Evolutionary conservation across 2,113 vertebrate species (phyloP), one percentile per base, ranked within the genome.

Genomic region (Lynx canadensis): DNA sequence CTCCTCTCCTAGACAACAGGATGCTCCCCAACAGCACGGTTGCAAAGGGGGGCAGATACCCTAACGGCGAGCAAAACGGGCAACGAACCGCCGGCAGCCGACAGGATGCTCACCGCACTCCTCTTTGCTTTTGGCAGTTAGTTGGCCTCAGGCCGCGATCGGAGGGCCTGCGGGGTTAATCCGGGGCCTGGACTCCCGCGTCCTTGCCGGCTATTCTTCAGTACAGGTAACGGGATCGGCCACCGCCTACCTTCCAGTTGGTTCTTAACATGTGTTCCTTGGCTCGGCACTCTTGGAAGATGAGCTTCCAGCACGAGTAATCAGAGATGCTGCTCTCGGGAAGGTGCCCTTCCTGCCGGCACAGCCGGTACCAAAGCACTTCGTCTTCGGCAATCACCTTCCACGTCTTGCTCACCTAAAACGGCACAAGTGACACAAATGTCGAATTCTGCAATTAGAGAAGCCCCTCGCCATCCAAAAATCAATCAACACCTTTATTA

Each of bases 341-440:
- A 11, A 99, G 98, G 97, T 99, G 99, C 0, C 99, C 99, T 97
- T 99, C 99, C 98, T 98, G 98, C 52, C 98, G 98, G 98, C 99
- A 99, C 98, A 99, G 90, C 79, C 94, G 96, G 98, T 99, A 99
- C 99, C 99, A 99, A 97, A 99, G 97, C 89, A 99, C 99, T 33
- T 99, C 98, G 4, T 99, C 99, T 97, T 99, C 99, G 3, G 99
- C 99, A 52, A 99, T 99, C 71, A 99, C 97, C 91, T 99, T 99
- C 99, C 99, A 99, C 0, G 99, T 98, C 98, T 98, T 99, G 99
- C 99, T 99, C 98, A 99, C 99, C 99, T 99, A 98, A 68, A 98
- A 98, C 96, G 97, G 92, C 92, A 78, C n/a, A 80, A 92, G 97
- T 83, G 96, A 97, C 95, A 97, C 78, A 97, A 88, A 89, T 1